These are phyloP conservation scores for Cordilura impudica DNA, from an alignment of 2,888 invertebrate species.

Conservation along the genomic window DNA sequence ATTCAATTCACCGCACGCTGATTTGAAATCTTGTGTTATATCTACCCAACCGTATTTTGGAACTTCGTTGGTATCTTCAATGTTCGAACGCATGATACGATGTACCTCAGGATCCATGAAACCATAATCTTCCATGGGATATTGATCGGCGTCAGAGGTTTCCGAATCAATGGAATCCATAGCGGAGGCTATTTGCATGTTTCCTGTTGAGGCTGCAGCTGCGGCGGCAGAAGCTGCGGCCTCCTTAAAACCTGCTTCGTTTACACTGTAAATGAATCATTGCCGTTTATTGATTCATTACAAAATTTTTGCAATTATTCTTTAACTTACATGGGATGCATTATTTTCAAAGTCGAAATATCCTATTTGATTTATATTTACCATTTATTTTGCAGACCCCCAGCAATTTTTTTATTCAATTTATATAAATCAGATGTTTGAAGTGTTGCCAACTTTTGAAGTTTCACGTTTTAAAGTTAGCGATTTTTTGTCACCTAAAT, in stretches of 20 bases:
- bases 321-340: constrained; percentile 49
- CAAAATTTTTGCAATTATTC: background rate
- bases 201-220: constrained; percentile 69
- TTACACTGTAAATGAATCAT: constrained; percentile 54
- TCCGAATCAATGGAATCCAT: constrained; percentile 58
- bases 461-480: no score
- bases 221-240: constrained; percentile 72
- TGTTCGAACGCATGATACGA: constrained; percentile 66
- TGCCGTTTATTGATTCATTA: background rate
- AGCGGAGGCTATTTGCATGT: constrained; percentile 51
- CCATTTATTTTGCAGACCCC: background rate
- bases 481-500: no score
- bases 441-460: no score
- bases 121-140: constrained; percentile 69
- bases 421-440: no score
- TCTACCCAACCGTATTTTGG: constrained; percentile 76
- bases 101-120: constrained; percentile 70
- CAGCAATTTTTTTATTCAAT: background rate
- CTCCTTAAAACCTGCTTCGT: constrained; percentile 71
- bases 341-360: no score
- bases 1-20: constrained; percentile 85
- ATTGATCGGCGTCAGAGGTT: constrained; percentile 65
- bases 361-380: no score
- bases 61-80: constrained; percentile 72
- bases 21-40: constrained; percentile 81